Evolutionary conservation across 2,113 vertebrate genomes (phyloP).

Genomic region (Plecotus auritus): DNA sequence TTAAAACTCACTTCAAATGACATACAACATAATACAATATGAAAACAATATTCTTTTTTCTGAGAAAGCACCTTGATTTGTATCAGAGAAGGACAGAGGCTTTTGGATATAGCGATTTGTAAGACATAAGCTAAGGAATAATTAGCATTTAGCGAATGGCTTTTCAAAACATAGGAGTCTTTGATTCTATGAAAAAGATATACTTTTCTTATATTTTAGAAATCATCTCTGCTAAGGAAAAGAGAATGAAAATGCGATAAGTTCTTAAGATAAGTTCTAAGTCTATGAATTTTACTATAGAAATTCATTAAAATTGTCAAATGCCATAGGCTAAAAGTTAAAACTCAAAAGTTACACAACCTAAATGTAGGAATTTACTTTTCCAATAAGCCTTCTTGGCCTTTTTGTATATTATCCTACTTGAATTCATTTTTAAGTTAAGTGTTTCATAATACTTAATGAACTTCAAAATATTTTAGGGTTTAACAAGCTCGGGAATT

Average conservation of each 20-base stretch:
- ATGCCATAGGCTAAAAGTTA: neutral
- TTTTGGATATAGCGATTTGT: neutral
- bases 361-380: neutral
- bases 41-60: neutral
- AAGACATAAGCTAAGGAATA: neutral
- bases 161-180: neutral
- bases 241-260: neutral
- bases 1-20: slow-evolving; percentile 14
- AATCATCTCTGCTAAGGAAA: neutral
- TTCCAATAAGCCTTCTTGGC: neutral
- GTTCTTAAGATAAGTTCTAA: neutral
- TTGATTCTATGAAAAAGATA: neutral
- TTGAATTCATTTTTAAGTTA: neutral
- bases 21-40: neutral
- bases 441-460: neutral
- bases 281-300: neutral
- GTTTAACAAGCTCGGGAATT: neutral
- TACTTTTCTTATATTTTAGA: neutral
- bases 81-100: neutral
- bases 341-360: neutral
- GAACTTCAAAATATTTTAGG: neutral
- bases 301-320: neutral
- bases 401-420: neutral
- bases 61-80: neutral
- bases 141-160: neutral